A percentile compares a stretch with the other conserved stretches of the same genome.
Evolutionary conservation across 2,888 invertebrate genomes (phyloP).

Genomic region (Drosophila anomelani): DNA sequence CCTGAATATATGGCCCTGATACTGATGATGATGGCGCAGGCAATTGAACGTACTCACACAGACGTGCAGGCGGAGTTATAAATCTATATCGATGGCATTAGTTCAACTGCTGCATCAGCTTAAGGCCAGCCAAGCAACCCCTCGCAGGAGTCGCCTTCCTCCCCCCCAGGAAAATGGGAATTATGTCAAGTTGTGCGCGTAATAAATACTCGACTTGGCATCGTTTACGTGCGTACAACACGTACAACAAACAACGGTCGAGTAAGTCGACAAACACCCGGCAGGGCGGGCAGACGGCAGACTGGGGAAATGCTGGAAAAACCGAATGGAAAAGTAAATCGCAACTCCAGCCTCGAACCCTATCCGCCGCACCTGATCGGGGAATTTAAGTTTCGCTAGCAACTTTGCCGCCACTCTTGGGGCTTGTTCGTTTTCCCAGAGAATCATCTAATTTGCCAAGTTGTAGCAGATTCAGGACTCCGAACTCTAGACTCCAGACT

Average conservation of each 20-base stretch:
- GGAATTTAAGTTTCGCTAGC: slow-evolving; percentile 41
- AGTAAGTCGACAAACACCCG: slow-evolving; percentile 32
- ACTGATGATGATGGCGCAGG: slow-evolving; percentile 45
- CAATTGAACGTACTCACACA: slow-evolving; percentile 63
- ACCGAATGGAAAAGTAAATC: neutral
- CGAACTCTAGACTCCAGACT: neutral
- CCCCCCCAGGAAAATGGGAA: slow-evolving; percentile 66
- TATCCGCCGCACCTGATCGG: slow-evolving; percentile 47
- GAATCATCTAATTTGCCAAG: slow-evolving; percentile 56
- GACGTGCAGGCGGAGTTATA: slow-evolving; percentile 54
- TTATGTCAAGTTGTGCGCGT: slow-evolving; percentile 81
- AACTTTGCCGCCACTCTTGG: slow-evolving; percentile 66
- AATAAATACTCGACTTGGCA: slow-evolving; percentile 77
- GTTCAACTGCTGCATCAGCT: slow-evolving; percentile 63
- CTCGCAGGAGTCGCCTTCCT: neutral
- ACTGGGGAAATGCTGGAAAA: slow-evolving; percentile 8
- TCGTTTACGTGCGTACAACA: slow-evolving; percentile 78
- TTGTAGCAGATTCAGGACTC: slow-evolving; percentile 15
- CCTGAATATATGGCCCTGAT: slow-evolving; percentile 37
- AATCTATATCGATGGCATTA: slow-evolving; percentile 72
- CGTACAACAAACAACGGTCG: slow-evolving; percentile 66
- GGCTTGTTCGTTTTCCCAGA: slow-evolving; percentile 39
- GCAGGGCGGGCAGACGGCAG: slow-evolving; percentile 3
- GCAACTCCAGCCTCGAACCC: slow-evolving; percentile 6
- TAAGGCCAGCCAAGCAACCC: slow-evolving; percentile 9